Evolutionary conservation across 2,797 vertebrate species (phyloP).

Genomic region (Myotis vivesi): DNA sequence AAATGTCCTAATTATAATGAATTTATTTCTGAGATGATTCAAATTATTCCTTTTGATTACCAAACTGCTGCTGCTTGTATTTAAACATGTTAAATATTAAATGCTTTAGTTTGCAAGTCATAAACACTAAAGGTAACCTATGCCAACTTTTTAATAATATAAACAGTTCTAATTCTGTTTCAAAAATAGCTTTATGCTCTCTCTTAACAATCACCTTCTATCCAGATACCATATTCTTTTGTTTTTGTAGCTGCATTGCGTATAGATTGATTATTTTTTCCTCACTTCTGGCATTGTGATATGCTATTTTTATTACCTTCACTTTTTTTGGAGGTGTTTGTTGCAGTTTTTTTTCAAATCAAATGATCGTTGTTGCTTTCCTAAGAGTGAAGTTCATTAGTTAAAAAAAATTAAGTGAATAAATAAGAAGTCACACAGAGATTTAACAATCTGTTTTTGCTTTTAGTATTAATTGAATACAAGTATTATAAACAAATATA

Average conservation of each 20-base stretch:
- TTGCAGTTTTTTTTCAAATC: background rate
- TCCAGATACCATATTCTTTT: background rate
- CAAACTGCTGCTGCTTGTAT: conserved; percentile 69
- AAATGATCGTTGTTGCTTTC: background rate
- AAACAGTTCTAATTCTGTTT: conserved; percentile 74
- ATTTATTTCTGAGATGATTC: conserved; percentile 75
- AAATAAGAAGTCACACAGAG: background rate
- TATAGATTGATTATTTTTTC: background rate
- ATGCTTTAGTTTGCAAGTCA: conserved; percentile 72
- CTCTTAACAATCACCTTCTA: conserved; percentile 19
- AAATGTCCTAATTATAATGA: conserved; percentile 71
- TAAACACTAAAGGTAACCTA: conserved; percentile 74
- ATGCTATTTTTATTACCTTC: background rate
- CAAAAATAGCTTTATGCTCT: conserved; percentile 41
- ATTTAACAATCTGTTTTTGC: background rate
- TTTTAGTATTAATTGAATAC: background rate
- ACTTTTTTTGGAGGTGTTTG: background rate
- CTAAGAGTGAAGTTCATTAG: background rate
- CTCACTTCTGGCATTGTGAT: background rate
- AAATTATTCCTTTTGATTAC: conserved; percentile 77
- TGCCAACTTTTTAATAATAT: conserved; percentile 79
- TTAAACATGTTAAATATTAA: conserved; percentile 79
- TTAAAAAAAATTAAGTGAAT: background rate
- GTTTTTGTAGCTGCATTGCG: background rate
- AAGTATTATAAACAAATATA: background rate